Evolutionary conservation across 2,888 invertebrate genomes (phyloP).

Genomic region (Geophilus truncorum): DNA sequence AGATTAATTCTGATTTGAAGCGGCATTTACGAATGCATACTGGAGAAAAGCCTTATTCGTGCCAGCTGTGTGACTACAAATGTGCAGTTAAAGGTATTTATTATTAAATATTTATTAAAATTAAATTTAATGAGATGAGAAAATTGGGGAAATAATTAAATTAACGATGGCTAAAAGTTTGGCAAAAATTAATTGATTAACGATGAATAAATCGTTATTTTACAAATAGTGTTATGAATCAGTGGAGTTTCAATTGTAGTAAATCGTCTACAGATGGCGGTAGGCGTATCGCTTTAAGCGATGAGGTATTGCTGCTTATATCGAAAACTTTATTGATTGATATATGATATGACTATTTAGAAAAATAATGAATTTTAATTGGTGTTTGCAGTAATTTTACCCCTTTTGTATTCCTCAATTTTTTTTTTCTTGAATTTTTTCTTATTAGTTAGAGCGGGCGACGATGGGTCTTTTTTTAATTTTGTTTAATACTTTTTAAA

Average conservation of each 20-base stretch:
- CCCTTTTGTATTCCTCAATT: neutral
- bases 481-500: neutral
- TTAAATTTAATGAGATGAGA: no score
- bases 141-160: no score
- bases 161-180: no score
- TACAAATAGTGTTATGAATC: no score
- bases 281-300: neutral
- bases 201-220: no score
- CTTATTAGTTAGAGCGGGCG: neutral
- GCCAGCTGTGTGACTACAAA: constrained; percentile 74
- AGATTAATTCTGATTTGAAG: constrained; percentile 66
- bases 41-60: constrained; percentile 69
- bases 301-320: no score
- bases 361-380: no score
- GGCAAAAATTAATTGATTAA: no score
- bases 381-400: neutral
- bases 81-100: constrained; percentile 79
- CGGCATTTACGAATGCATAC: constrained; percentile 74
- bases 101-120: neutral
- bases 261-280: neutral
- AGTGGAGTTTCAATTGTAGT: no score
- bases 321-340: no score
- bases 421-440: neutral
- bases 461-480: neutral
- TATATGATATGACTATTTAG: neutral